Percentiles rank a stretch among this genome's conserved stretches.
These are phyloP conservation scores for Pachycephala philippinensis DNA, from an alignment of 2,113 vertebrate genomes.

Conservation along the genomic window DNA sequence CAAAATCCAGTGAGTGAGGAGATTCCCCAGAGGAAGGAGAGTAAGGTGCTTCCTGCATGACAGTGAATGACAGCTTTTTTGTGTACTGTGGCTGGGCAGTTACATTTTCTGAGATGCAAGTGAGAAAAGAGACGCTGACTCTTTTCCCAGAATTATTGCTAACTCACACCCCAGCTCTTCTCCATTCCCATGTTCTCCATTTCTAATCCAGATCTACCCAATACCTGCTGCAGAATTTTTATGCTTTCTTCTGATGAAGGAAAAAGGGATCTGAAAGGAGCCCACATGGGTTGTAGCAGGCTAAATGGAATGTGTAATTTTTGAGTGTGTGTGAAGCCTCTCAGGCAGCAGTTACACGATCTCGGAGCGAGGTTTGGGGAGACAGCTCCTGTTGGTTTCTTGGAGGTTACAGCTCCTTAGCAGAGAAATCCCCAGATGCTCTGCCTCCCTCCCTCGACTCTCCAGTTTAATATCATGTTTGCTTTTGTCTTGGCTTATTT, in stretches of 20 bases:
- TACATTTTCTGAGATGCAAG: neutral
- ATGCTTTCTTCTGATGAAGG: neutral
- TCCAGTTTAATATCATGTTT: neutral
- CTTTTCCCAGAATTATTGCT: neutral
- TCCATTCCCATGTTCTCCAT: neutral
- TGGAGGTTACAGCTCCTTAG: neutral
- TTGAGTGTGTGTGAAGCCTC: neutral
- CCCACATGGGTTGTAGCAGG: neutral
- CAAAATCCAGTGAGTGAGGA: neutral
- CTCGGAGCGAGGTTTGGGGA: neutral
- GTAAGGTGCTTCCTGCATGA: neutral
- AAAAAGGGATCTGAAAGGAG: neutral
- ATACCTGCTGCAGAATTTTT: neutral
- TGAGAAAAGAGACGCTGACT: neutral
- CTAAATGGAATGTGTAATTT: neutral
- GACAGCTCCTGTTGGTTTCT: neutral
- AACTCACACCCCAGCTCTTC: neutral
- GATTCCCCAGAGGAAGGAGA: neutral
- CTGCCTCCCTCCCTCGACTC: neutral
- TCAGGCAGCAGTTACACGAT: fast-evolving
- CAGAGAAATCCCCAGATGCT: neutral
- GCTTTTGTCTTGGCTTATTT: neutral
- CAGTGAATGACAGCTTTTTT: conserved; percentile 26
- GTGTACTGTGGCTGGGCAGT: neutral
- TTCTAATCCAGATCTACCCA: neutral